Evolutionary conservation across 2,888 invertebrate species (phyloP).

Genomic region (Protonemura montana): DNA sequence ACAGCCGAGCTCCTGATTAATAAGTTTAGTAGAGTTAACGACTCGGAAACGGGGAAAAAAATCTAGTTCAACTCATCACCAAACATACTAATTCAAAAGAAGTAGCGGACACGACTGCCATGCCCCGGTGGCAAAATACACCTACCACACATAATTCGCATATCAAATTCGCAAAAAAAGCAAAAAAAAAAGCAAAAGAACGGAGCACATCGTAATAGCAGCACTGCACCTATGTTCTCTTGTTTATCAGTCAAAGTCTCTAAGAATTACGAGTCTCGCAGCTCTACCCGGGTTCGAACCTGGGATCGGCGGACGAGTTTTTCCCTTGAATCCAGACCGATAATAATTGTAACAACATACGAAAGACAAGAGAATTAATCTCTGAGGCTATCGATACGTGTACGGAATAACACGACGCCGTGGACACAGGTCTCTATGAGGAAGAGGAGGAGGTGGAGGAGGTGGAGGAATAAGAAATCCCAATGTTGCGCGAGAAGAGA

Average conservation of each 20-base stretch:
- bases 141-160: neutral
- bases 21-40: neutral
- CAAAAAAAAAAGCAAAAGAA: neutral
- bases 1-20: slow-evolving; percentile 9
- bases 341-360: slow-evolving; percentile 27
- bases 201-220: neutral
- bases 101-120: neutral
- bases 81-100: neutral
- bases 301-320: neutral
- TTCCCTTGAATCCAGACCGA: neutral
- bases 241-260: neutral
- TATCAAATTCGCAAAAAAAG: neutral
- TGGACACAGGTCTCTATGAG: neutral
- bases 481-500: neutral
- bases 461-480: neutral
- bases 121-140: neutral
- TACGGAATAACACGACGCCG: neutral
- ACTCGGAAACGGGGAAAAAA: neutral
- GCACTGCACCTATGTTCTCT: neutral
- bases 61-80: neutral
- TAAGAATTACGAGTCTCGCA: neutral
- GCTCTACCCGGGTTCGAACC: neutral
- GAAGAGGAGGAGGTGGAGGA: neutral
- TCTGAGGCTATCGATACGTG: slow-evolving; percentile 4
- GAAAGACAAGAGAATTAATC: slow-evolving; percentile 27